Percentiles rank a stretch among this genome's conserved stretches.
These are phyloP conservation scores for Podarcis raffonei DNA, from an alignment of 2,113 vertebrate genomes.

Conservation along the genomic window DNA sequence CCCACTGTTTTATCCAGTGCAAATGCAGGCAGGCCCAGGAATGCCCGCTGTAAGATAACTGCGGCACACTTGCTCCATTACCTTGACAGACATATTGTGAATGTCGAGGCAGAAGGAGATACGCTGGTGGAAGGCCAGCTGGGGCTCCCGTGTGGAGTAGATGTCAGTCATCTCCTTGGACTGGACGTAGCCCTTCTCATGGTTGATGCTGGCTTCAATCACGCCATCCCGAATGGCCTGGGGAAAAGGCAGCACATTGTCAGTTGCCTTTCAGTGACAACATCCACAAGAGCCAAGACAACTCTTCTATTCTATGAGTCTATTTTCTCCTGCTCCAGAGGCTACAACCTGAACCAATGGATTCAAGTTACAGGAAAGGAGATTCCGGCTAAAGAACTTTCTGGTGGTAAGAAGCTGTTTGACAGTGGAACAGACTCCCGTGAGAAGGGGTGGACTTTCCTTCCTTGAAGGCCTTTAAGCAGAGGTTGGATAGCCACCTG, in stretches of 20 bases:
- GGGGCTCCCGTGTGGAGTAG: conserved; percentile 95
- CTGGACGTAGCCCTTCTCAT: conserved; percentile 96
- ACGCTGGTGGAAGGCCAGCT: conserved; percentile 96
- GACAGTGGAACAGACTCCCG: too few species aligned
- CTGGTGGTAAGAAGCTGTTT: too few species aligned
- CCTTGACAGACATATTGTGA: conserved; percentile 99
- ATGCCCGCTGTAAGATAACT: not conserved
- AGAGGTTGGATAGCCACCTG: too few species aligned
- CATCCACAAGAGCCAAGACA: not conserved
- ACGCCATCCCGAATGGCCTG: conserved; percentile 97
- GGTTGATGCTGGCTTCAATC: conserved; percentile 98
- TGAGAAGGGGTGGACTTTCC: too few species aligned
- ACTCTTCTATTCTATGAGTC: too few species aligned
- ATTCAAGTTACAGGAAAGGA: too few species aligned
- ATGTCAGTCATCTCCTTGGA: conserved; percentile 98
- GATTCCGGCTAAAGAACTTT: too few species aligned
- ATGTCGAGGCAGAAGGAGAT: conserved; percentile 99
- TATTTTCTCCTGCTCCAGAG: too few species aligned
- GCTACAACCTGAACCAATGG: too few species aligned
- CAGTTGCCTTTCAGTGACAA: not conserved
- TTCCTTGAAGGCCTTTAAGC: too few species aligned
- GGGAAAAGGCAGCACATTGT: not conserved
- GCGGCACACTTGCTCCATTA: conserved; percentile 50
- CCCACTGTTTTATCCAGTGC: not conserved
- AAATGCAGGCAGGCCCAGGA: not conserved